Evolutionary conservation across 2,888 invertebrate genomes (phyloP).

Genomic region (Synergus umbraculus): DNA sequence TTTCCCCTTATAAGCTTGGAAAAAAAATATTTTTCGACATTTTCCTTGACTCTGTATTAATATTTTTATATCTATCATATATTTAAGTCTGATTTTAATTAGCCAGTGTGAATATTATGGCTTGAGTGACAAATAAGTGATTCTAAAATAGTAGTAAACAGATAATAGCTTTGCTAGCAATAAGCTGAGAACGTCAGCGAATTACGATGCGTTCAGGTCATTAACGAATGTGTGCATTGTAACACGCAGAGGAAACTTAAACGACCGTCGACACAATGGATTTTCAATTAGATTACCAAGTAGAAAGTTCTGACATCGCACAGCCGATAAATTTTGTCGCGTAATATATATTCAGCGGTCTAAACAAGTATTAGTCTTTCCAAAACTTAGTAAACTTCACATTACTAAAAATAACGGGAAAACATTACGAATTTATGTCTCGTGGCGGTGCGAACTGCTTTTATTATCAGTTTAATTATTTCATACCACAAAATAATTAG

Average conservation of each 20-base stretch:
- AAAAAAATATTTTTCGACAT: no score
- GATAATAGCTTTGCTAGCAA: no score
- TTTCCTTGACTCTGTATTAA: no score
- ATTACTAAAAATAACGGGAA: slow-evolving; percentile 64
- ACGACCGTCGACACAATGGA: slow-evolving; percentile 62
- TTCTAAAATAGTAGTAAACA: no score
- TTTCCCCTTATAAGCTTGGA: no score
- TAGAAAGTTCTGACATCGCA: slow-evolving; percentile 59
- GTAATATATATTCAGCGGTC: slow-evolving; percentile 48
- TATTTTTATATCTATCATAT: no score
- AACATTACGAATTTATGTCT: slow-evolving; percentile 57
- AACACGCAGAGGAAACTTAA: slow-evolving; percentile 51
- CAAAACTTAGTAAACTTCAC: slow-evolving; percentile 60
- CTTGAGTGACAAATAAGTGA: no score
- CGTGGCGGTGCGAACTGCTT: not conserved
- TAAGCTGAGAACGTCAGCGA: not conserved
- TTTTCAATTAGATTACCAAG: slow-evolving; percentile 70
- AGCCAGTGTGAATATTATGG: no score
- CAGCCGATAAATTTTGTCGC: slow-evolving; percentile 63
- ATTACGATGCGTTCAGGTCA: slow-evolving; percentile 1
- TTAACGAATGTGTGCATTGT: slow-evolving; percentile 48
- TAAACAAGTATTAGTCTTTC: slow-evolving; percentile 47
- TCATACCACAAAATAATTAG: no score
- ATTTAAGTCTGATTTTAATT: no score
- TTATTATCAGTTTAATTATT: no score